Conservation (phyloP, 2,888 invertebrate species). For the Aplocera efformata region DNA sequence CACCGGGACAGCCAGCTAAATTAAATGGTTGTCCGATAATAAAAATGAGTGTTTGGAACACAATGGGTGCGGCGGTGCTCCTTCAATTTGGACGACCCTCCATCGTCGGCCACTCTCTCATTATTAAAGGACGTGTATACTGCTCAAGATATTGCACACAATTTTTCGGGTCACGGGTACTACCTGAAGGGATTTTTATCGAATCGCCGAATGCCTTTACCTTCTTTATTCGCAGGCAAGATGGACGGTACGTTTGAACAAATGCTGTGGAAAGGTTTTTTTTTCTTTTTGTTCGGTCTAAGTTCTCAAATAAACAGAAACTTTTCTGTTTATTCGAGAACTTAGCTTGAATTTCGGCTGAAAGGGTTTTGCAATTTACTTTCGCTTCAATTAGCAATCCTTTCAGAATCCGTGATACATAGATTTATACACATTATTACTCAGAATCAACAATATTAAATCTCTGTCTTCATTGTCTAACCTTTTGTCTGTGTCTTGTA, state of each 20-base stretch:
- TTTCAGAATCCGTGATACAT: background rate
- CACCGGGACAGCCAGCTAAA: constrained; percentile 43
- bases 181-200: constrained; percentile 23
- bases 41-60: constrained; percentile 58
- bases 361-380: constrained; percentile 12
- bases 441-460: too few relatives aligned
- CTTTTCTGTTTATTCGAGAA: constrained; percentile 8
- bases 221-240: constrained; percentile 20
- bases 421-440: too few relatives aligned
- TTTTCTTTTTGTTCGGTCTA: constrained; percentile 10
- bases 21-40: constrained; percentile 53
- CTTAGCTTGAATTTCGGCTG: constrained; percentile 9
- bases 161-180: constrained; percentile 31
- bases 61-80: constrained; percentile 47
- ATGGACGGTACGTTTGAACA: constrained; percentile 22
- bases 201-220: constrained; percentile 24
- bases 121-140: constrained; percentile 48
- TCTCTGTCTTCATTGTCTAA: too few relatives aligned
- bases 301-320: constrained; percentile 11
- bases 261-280: constrained; percentile 20
- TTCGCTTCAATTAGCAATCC: constrained; percentile 2
- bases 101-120: constrained; percentile 44
- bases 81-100: constrained; percentile 53
- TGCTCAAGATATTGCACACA: constrained; percentile 31
- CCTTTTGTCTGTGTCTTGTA: too few relatives aligned